These are phyloP conservation scores for Heliconius aoede DNA, from an alignment of 2,888 invertebrate genomes.

Conservation along the genomic window DNA sequence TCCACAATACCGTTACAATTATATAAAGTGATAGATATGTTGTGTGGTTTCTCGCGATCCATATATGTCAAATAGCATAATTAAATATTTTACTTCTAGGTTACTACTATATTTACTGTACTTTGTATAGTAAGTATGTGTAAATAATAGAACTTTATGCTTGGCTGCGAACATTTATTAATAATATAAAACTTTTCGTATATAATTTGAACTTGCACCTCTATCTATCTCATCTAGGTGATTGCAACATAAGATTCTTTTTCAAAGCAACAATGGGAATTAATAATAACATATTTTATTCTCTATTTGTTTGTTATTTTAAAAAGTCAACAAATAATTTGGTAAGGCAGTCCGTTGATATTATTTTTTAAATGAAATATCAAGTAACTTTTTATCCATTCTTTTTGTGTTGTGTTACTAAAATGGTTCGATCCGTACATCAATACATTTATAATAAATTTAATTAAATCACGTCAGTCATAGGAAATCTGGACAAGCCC, in stretches of 20 bases:
- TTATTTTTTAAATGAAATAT: neutral
- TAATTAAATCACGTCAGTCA: slow-evolving; percentile 82
- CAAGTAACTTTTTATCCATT: neutral
- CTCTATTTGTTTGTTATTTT: neutral
- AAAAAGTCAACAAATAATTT: neutral
- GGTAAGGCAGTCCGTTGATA: neutral
- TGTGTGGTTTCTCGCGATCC: slow-evolving; percentile 1
- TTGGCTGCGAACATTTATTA: neutral
- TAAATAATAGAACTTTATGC: neutral
- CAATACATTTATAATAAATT: slow-evolving; percentile 71
- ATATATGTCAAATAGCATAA: neutral
- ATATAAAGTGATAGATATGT: neutral
- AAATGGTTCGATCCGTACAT: slow-evolving; percentile 26
- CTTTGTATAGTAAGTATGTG: neutral
- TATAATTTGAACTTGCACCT: neutral
- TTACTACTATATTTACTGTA: neutral
- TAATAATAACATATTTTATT: neutral
- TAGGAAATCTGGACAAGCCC: slow-evolving; percentile 79
- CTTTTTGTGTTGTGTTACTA: neutral
- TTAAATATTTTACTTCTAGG: neutral
- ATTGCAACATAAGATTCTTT: neutral
- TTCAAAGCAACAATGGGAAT: neutral
- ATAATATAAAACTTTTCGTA: neutral
- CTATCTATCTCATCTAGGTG: too few relatives aligned
- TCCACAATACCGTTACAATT: slow-evolving; percentile 24